Evolutionary conservation across 2,113 vertebrate species (phyloP).

Genomic region (Bubo blakistoni): DNA sequence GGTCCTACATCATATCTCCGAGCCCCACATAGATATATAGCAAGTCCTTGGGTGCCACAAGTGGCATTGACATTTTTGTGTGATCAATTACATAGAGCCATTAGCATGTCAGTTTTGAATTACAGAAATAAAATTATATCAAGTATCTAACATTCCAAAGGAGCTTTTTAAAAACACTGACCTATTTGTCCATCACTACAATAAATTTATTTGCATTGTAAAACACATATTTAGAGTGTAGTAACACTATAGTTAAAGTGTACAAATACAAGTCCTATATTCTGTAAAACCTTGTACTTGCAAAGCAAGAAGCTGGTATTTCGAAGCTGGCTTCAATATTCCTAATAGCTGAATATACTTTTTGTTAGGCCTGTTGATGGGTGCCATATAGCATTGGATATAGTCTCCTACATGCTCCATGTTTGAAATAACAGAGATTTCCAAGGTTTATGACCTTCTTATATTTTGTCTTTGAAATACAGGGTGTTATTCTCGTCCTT

Average conservation of each 20-base stretch:
- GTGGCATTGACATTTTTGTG: not conserved
- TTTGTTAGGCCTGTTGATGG: not conserved
- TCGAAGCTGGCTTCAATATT: not conserved
- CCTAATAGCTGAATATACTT: not conserved
- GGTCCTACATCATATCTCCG: not conserved
- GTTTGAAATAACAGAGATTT: not conserved
- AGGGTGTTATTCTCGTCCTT: rapidly evolving
- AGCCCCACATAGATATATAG: not conserved
- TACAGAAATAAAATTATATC: not conserved
- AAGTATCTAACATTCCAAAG: not conserved
- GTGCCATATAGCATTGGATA: not conserved
- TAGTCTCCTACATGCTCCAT: not conserved
- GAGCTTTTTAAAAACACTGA: not conserved
- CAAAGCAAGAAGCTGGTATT: not conserved
- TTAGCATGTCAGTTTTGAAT: not conserved
- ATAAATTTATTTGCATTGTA: not conserved
- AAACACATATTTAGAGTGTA: not conserved
- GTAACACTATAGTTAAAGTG: not conserved
- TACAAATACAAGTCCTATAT: not conserved
- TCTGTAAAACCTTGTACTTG: not conserved
- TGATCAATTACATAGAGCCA: not conserved
- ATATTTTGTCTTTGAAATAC: not conserved
- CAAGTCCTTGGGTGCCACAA: not conserved
- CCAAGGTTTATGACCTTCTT: not conserved
- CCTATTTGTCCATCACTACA: not conserved